These are phyloP conservation scores for Hormiphora californensis DNA, from an alignment of 37 sponge, comb jelly and placozoan species.

Conservation along the genomic window DNA sequence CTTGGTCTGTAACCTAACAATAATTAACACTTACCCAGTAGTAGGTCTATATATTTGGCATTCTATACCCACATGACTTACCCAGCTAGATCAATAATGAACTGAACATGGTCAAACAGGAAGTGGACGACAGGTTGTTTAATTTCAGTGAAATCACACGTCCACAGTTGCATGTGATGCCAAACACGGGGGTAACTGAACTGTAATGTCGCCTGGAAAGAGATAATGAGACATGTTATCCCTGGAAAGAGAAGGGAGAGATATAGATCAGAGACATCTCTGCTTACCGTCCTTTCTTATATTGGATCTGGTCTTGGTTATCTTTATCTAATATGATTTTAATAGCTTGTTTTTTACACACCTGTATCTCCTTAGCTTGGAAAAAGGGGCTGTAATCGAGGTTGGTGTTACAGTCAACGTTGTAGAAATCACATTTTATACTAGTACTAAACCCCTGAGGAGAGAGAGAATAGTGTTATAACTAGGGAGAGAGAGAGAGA, in stretches of 20 bases:
- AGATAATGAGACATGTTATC: no score
- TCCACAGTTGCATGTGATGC: conserved; percentile 24
- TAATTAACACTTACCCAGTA: no score
- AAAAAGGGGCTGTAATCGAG: conserved; percentile 40
- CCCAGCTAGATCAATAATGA: conserved; percentile 40
- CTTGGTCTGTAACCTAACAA: no score
- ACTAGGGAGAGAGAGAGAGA: no score
- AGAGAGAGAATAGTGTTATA: no score
- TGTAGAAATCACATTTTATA: conserved; percentile 25
- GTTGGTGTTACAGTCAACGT: conserved; percentile 37
- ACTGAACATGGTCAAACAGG: conserved; percentile 9
- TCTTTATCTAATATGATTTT: no score
- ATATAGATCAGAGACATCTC: no score
- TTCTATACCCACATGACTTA: not conserved
- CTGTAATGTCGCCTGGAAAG: conserved; percentile 27
- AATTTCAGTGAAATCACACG: conserved; percentile 7
- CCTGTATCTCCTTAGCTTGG: conserved; percentile 40
- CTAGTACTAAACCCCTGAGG: conserved; percentile 39
- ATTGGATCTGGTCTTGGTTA: no score
- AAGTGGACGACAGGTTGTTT: conserved; percentile 1
- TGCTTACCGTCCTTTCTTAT: no score
- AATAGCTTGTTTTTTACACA: no score
- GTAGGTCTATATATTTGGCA: no score
- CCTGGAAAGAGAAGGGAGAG: no score
- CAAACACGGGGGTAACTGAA: conserved; percentile 39